Conservation (phyloP, 1,140 invertebrate species). For the Luehdorfia chinensis region DNA sequence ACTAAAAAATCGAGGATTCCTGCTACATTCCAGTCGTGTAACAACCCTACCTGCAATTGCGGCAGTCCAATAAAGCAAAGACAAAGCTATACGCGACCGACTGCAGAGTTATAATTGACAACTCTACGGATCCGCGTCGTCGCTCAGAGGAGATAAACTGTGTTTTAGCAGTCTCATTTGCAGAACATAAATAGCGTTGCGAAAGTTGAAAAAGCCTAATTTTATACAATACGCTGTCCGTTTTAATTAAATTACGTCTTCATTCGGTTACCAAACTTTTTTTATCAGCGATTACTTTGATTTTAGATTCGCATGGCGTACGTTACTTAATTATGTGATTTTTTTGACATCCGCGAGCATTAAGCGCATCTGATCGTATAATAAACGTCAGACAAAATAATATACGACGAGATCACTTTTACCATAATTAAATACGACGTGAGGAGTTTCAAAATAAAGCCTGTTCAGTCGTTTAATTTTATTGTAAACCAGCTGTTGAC, state of each 20-base stretch:
- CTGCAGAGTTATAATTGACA: too few species aligned
- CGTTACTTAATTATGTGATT: background rate
- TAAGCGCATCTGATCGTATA: background rate
- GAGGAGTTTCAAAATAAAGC: too few species aligned
- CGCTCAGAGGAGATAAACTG: background rate
- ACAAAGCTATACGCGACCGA: too few species aligned
- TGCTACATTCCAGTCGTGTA: too few species aligned
- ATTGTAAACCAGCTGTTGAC: too few species aligned
- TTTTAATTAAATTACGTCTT: conserved; percentile 4
- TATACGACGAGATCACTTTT: background rate
- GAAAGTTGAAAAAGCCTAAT: background rate
- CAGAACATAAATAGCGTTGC: conserved; percentile 2
- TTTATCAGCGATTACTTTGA: background rate
- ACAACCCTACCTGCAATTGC: too few species aligned
- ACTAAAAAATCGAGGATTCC: too few species aligned
- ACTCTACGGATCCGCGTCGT: background rate
- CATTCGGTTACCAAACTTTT: conserved; percentile 1
- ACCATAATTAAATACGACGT: too few species aligned
- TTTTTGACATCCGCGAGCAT: background rate
- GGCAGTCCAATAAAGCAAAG: too few species aligned
- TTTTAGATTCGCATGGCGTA: background rate
- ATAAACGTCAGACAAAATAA: conserved; percentile 9
- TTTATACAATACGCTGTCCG: conserved; percentile 1
- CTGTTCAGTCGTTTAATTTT: too few species aligned
- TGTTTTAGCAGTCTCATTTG: conserved; percentile 1